Base-by-base conservation (phyloP, 2,888 invertebrate species). In the Ectemnius cavifrons region DNA sequence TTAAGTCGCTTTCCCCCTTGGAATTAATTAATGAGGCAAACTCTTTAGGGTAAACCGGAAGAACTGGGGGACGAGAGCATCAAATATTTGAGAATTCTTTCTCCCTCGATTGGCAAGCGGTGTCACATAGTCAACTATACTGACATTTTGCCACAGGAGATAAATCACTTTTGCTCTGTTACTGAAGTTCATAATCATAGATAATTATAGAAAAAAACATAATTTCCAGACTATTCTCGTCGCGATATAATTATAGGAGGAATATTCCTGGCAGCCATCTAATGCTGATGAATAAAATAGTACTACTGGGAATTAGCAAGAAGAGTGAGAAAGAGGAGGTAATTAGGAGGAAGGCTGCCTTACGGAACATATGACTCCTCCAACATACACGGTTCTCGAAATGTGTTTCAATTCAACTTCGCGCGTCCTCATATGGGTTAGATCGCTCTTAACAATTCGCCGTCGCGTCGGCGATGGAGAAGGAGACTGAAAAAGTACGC, bases 1-100 rank as follows among this genome's bases (percentile, higher is more conserved):
- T 77, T 71, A 68, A 62, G 57, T 64, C 73, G 73, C 73, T 71
- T 37, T 37, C 60, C 58, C 69, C 49, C 56, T 16, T 37, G 59
- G 64, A 69, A 71, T 78, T 80, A 80, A 80, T 80, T 80, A 80
- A 67, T 62, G 69, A 79, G 63, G 79, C 63, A 71, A 73, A 71
- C 71, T 80, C 63, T 75, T 74, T 65, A 66, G 63, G 63, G 37
- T 63, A 75, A 73, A 73, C 67, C 58, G 57, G 63, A 71, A 70
- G 65, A 65, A 63, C 23, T 37, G 57, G 56, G n/a, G 47, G 71
- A 63, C 23, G 16, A 56, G 66, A 67, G 60, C 71, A 73, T 63
- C 81, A 79, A 79, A 81, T 75, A 81, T 79, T 75, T 72, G 71
- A 37, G 8, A 75, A 64, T 28, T 57, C 60, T 75, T 71, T 77